Conservation (phyloP, 2,113 vertebrate species). For the Edolisoma coerulescens region DNA sequence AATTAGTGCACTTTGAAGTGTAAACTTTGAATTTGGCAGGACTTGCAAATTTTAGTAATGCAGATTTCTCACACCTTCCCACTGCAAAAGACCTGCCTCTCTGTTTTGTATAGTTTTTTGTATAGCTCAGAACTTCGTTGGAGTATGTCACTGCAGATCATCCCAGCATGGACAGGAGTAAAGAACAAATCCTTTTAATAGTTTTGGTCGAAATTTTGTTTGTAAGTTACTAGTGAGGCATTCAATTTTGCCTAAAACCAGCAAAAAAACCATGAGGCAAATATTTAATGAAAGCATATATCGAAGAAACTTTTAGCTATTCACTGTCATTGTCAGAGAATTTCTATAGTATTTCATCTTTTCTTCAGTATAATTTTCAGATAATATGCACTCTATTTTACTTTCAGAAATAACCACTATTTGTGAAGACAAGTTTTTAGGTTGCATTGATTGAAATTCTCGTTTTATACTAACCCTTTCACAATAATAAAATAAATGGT, state of each 20-base stretch:
- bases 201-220: background rate
- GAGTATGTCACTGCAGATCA: background rate
- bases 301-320: background rate
- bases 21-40: background rate
- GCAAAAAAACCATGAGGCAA: background rate
- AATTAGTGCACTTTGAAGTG: background rate
- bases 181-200: background rate
- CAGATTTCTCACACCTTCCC: background rate
- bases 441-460: background rate
- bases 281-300: background rate
- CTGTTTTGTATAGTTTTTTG: background rate
- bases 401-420: background rate
- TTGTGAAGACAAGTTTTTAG: background rate
- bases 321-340: background rate
- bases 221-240: background rate
- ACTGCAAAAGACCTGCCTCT: background rate
- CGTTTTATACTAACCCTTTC: background rate
- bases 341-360: background rate
- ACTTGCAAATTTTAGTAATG: background rate
- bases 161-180: accelerated
- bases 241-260: background rate
- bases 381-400: background rate
- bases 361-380: background rate
- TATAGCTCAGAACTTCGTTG: background rate
- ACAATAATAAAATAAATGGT: background rate